Base-by-base conservation (phyloP, 2,113 vertebrate genomes). In the Xyliphius kryptos region DNA sequence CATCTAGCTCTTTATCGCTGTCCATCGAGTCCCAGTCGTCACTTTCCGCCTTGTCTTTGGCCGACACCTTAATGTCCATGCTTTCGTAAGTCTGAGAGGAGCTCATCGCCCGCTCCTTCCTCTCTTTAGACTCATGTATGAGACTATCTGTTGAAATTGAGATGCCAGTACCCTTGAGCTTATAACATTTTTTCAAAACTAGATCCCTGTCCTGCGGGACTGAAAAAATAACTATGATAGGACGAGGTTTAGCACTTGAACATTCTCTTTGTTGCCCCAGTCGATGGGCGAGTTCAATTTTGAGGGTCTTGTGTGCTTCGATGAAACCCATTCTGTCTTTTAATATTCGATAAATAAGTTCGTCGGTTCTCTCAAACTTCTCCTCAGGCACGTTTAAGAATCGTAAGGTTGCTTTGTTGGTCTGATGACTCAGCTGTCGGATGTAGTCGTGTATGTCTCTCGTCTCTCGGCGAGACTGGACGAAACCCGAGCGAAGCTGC, bases 381-480 rank as follows among this genome's bases (percentile, higher is more conserved):
- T 96, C 93, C 81, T 99, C 95, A 5, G 94, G 92, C 77, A 99
- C 94, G 66, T 97, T 97, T 73, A 97, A 70, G 78, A 99, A 97
- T 40, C 92, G 80, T 62, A 99, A 81, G 63, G 93, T 92, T 20
- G 91, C 89, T 78, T 94, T 95, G 81, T 88, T 93, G 47, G 91
- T 90, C 73, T 93, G 86, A 61, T 91, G 89, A 63, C 92, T 91
- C 61, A 98, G 85, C 77, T 93, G 92, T 70, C 92, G 95, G 71
- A 98, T 97, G 60, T 97, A 98, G 71, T 98, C 95, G n/a, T 98
- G 95, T 65, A 98, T 97, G 71, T 98, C 95, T 41, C 91, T 84
- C 16, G 94, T 98, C 84, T 98, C 96, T 70, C 96, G 90, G 77
- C 95, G 86, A 11, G 96, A 97, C 76, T 98, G 94, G 36, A 97